phyloP scores from a whole-genome alignment of 2,888 invertebrate genomes.

The Hypercompe scribonia region DNA sequence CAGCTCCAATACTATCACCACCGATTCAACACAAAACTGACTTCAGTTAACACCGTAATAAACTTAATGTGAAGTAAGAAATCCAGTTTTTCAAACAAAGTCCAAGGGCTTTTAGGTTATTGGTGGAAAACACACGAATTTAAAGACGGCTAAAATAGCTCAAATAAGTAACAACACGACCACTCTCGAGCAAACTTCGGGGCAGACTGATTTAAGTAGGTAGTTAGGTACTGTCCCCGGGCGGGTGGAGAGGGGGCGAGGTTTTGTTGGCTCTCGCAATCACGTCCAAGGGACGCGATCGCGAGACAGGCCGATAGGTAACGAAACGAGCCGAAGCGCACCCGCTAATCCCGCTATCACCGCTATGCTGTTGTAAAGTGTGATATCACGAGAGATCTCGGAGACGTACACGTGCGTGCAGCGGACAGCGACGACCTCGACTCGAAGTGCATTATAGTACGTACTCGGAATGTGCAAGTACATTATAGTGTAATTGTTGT shows the following conservation, averaged over 20 bases:
- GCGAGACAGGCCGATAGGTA: slow-evolving; percentile 69
- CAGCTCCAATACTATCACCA: slow-evolving; percentile 78
- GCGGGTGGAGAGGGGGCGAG: slow-evolving; percentile 64
- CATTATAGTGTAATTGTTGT: not conserved
- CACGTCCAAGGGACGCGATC: slow-evolving; percentile 62
- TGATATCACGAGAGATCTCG: slow-evolving; percentile 64
- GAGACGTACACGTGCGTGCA: slow-evolving; percentile 50
- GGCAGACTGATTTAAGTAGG: slow-evolving; percentile 70
- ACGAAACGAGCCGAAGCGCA: slow-evolving; percentile 67
- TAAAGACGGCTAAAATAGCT: slow-evolving; percentile 72
- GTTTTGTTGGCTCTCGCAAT: slow-evolving; percentile 72
- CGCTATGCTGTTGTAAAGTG: slow-evolving; percentile 20
- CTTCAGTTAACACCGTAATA: slow-evolving; percentile 63
- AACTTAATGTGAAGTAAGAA: slow-evolving; percentile 52
- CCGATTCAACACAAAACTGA: slow-evolving; percentile 70
- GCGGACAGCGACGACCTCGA: slow-evolving; percentile 32
- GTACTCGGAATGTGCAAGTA: slow-evolving; percentile 37
- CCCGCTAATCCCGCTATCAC: slow-evolving; percentile 74
- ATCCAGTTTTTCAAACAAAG: slow-evolving; percentile 59
- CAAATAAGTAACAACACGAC: slow-evolving; percentile 55
- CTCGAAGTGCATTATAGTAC: slow-evolving; percentile 33
- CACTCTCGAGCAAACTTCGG: slow-evolving; percentile 63
- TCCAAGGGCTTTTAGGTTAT: slow-evolving; percentile 61
- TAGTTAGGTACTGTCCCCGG: slow-evolving; percentile 57
- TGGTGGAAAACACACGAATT: slow-evolving; percentile 74